phyloP scores from a whole-genome alignment of 2,113 vertebrate species.

The Oxyruncus cristatus region DNA sequence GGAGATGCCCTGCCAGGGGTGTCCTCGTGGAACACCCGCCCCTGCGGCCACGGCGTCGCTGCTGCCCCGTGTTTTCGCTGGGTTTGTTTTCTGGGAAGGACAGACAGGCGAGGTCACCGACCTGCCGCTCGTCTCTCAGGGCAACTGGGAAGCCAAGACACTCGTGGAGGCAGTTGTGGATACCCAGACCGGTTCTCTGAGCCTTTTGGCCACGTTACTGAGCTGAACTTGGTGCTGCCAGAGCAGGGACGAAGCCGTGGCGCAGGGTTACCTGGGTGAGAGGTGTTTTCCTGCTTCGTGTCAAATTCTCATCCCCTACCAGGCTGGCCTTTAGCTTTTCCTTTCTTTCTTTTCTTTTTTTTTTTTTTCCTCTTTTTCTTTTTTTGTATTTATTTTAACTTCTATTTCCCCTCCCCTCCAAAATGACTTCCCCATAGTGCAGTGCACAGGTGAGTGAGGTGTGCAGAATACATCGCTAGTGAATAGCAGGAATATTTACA shows the following conservation, averaged over 20 bases:
- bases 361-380: not conserved
- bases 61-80: not conserved
- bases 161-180: not conserved
- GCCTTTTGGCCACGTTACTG: fast-evolving
- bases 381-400: not conserved
- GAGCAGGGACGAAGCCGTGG: not conserved
- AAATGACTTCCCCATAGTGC: slow-evolving; percentile 18
- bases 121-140: not conserved
- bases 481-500: slow-evolving; percentile 60
- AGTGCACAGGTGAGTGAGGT: slow-evolving; percentile 22
- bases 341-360: fast-evolving
- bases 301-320: not conserved
- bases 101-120: not conserved
- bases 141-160: not conserved
- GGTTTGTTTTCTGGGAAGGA: not conserved
- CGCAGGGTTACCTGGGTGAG: not conserved
- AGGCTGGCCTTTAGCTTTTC: not conserved
- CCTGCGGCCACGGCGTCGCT: not conserved
- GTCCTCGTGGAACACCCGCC: not conserved
- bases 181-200: fast-evolving
- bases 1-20: not conserved
- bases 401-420: not conserved
- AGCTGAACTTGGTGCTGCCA: not conserved
- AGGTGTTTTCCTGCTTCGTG: not conserved
- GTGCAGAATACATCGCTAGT: slow-evolving; percentile 2